Percentiles rank a stretch among this genome's conserved stretches.
phyloP scores from a whole-genome alignment of 2,797 vertebrate species.

The Anas flavirostris region DNA sequence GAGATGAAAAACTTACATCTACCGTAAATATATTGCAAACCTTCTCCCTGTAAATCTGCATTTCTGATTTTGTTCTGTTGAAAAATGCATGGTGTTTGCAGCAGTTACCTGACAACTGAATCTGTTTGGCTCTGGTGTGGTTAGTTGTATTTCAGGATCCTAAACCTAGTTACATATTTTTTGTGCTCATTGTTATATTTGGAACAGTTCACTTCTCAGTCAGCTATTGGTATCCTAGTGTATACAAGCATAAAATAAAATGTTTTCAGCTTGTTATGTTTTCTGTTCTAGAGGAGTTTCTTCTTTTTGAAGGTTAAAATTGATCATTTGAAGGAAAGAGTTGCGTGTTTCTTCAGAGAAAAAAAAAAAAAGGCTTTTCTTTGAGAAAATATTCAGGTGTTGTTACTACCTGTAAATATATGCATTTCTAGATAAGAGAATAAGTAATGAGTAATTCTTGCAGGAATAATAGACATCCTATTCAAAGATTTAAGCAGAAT shows the following conservation, averaged over 20 bases:
- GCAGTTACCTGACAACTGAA: neutral
- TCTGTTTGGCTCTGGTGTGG: neutral
- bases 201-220: neutral
- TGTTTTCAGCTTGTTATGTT: neutral
- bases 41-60: neutral
- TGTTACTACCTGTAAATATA: neutral
- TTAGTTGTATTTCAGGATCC: neutral
- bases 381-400: neutral
- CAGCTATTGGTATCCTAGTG: neutral
- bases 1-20: conserved; percentile 15
- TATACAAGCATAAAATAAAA: neutral
- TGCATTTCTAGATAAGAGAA: neutral
- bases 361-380: neutral
- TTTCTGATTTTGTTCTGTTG: neutral
- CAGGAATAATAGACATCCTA: neutral
- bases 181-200: neutral
- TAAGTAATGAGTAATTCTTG: neutral
- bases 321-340: neutral
- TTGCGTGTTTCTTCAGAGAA: neutral
- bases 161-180: neutral
- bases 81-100: neutral
- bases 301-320: neutral
- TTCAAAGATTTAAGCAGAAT: neutral
- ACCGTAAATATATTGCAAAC: conserved; percentile 13
- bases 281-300: neutral